Evolutionary conservation across 2,113 vertebrate species (phyloP).

Genomic region (Neofelis nebulosa): DNA sequence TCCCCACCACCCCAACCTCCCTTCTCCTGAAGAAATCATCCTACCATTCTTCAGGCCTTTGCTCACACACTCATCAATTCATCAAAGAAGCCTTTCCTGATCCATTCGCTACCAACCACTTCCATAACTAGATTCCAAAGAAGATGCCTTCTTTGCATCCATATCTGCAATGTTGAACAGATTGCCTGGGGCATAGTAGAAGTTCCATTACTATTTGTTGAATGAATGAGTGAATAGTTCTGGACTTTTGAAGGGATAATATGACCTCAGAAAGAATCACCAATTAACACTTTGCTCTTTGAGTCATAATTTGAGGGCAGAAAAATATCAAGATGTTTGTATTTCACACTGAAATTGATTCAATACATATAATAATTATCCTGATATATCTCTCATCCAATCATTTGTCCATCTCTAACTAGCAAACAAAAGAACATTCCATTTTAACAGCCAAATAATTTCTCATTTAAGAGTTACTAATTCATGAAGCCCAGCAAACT

Average conservation of each 20-base stretch:
- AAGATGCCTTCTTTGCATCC: not conserved
- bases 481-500: not conserved
- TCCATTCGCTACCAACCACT: not conserved
- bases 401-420: not conserved
- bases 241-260: not conserved
- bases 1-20: not conserved
- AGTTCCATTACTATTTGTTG: not conserved
- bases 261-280: not conserved
- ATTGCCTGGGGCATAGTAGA: not conserved
- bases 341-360: slow-evolving; percentile 26
- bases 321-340: not conserved
- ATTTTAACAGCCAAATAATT: slow-evolving; percentile 18
- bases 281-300: slow-evolving; percentile 11
- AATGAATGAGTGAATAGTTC: not conserved
- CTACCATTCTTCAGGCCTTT: not conserved
- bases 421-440: not conserved
- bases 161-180: not conserved
- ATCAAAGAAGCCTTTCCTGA: not conserved
- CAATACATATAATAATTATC: not conserved
- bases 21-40: not conserved
- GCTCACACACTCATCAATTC: not conserved
- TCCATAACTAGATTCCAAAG: not conserved
- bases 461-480: slow-evolving; percentile 35
- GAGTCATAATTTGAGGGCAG: not conserved
- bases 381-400: not conserved